Conservation (phyloP, 2,797 vertebrate species). For the Melanotaenia maccullochi region DNA sequence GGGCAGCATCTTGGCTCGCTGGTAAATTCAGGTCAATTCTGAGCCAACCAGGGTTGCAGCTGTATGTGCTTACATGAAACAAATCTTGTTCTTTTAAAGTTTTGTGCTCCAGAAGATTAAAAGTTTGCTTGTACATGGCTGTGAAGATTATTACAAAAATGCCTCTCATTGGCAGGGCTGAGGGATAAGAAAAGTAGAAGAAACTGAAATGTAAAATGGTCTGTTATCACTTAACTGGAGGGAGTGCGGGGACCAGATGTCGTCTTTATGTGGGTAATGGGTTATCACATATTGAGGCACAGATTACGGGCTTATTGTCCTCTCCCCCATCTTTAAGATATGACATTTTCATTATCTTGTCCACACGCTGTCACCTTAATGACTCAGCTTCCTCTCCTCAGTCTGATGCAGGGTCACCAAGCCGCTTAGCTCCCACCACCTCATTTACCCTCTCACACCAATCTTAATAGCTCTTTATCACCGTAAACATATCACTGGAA, state of each 20-base stretch:
- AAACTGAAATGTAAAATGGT: slow-evolving; percentile 73
- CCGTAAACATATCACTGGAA: slow-evolving; percentile 69
- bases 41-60: slow-evolving; percentile 51
- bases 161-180: slow-evolving; percentile 41
- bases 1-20: not conserved
- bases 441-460: slow-evolving; percentile 68
- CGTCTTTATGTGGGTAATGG: slow-evolving; percentile 75
- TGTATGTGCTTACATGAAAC: slow-evolving; percentile 45
- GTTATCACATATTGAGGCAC: slow-evolving; percentile 70
- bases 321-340: slow-evolving; percentile 56
- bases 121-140: slow-evolving; percentile 60
- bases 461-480: slow-evolving; percentile 68
- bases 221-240: slow-evolving; percentile 61
- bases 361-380: slow-evolving; percentile 70
- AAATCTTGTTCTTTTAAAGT: slow-evolving; percentile 58
- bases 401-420: slow-evolving; percentile 57
- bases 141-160: slow-evolving; percentile 48
- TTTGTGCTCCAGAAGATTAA: slow-evolving; percentile 64
- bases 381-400: slow-evolving; percentile 61
- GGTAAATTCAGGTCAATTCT: slow-evolving; percentile 46
- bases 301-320: slow-evolving; percentile 71
- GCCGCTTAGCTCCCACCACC: slow-evolving; percentile 66
- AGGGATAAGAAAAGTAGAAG: slow-evolving; percentile 67
- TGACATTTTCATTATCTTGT: slow-evolving; percentile 71
- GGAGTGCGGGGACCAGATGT: slow-evolving; percentile 71